Conservation (phyloP, 2,797 vertebrate genomes). For the Phoebastria nigripes region DNA sequence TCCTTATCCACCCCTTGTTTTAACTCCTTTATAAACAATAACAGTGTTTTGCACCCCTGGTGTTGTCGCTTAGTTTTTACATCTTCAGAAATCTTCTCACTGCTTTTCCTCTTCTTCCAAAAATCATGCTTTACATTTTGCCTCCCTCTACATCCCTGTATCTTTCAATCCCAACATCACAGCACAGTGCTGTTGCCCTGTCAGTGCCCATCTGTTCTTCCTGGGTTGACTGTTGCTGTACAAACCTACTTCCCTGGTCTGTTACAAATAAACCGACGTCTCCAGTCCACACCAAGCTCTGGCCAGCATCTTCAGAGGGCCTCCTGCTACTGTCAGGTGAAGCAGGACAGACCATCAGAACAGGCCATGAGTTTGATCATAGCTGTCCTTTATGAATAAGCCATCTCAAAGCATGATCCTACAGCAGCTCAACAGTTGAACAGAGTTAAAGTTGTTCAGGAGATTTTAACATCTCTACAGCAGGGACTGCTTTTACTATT, state of each 20-base stretch:
- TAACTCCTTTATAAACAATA: constrained; percentile 52
- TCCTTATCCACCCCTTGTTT: constrained; percentile 55
- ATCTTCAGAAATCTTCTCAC: background rate
- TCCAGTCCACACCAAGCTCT: background rate
- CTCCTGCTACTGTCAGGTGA: background rate
- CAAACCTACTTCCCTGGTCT: background rate
- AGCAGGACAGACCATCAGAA: background rate
- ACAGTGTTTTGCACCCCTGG: background rate
- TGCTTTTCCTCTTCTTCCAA: background rate
- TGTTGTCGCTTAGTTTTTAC: background rate
- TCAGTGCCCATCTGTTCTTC: background rate
- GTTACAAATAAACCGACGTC: background rate
- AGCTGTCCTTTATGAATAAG: background rate
- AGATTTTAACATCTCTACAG: background rate
- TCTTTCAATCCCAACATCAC: background rate
- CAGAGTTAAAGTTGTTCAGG: background rate
- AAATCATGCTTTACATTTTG: background rate
- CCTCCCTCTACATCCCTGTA: background rate
- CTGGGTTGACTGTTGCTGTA: background rate
- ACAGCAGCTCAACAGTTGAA: background rate
- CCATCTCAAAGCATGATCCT: background rate
- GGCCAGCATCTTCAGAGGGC: background rate
- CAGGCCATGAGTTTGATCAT: background rate
- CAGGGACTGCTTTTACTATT: background rate
- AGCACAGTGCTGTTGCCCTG: background rate